phyloP scores from a whole-genome alignment of 2,113 vertebrate genomes.

The Rhinopomastus cyanomelas region DNA sequence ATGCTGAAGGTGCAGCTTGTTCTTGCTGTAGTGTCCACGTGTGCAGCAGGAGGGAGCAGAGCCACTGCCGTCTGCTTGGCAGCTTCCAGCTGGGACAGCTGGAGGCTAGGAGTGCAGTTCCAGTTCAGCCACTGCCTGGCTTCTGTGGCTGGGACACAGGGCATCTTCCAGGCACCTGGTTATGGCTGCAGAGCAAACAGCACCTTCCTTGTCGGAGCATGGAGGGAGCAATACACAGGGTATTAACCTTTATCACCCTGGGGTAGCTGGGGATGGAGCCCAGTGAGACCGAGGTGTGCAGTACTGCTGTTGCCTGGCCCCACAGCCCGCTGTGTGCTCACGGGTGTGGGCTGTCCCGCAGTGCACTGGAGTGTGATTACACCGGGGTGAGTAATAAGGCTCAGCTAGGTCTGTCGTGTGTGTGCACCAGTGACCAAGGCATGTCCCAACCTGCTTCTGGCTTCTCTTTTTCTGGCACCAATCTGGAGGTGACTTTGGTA shows the following conservation, averaged over 20 bases:
- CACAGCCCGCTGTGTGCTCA: neutral
- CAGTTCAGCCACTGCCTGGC: rapidly evolving
- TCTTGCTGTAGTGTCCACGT: rapidly evolving
- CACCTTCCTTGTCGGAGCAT: neutral
- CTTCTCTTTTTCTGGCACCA: neutral
- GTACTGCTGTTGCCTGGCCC: neutral
- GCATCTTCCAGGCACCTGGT: neutral
- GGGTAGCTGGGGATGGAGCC: neutral
- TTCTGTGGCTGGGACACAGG: neutral
- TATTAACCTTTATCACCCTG: neutral
- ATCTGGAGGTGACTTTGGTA: neutral
- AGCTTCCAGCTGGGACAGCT: rapidly evolving
- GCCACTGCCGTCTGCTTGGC: neutral
- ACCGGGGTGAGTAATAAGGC: neutral
- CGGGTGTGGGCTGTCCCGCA: neutral
- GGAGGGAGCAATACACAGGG: neutral
- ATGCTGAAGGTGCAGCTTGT: neutral
- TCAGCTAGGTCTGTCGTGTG: neutral
- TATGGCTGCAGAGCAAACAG: neutral
- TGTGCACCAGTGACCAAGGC: neutral
- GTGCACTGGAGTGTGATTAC: neutral
- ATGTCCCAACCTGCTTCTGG: neutral
- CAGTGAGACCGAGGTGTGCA: neutral
- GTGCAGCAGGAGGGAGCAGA: neutral
- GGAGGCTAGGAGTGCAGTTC: neutral